Evolutionary conservation across 2,888 invertebrate genomes (phyloP).

Genomic region (Pecten maximus): DNA sequence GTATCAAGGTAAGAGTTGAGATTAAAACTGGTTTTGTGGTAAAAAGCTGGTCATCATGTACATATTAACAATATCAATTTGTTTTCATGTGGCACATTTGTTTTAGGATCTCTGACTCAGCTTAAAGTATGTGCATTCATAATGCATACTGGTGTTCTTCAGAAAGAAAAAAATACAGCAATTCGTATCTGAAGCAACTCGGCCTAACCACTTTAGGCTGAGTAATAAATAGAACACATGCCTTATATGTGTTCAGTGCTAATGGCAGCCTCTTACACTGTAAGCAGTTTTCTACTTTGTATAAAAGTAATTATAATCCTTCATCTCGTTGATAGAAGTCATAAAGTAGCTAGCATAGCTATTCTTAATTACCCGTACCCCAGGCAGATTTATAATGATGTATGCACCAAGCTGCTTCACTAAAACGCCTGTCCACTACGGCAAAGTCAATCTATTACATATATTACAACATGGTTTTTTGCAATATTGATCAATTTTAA

Average conservation of each 20-base stretch:
- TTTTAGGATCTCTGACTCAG: too few species aligned
- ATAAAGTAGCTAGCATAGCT: neutral
- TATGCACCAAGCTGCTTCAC: neutral
- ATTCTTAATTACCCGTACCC: neutral
- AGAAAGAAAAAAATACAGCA: too few species aligned
- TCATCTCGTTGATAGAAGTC: neutral
- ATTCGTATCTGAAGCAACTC: too few species aligned
- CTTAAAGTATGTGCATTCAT: too few species aligned
- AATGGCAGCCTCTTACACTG: neutral
- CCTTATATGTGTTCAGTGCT: neutral
- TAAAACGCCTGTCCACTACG: neutral
- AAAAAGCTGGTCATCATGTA: neutral
- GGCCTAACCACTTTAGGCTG: too few species aligned
- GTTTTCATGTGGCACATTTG: too few species aligned
- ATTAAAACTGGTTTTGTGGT: neutral
- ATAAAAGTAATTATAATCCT: neutral
- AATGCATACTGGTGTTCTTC: too few species aligned
- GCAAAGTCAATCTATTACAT: neutral
- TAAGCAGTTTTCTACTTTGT: neutral
- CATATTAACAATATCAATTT: neutral
- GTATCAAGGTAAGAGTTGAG: slow-evolving; percentile 88
- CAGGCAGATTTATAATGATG: neutral
- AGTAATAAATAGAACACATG: too few species aligned
- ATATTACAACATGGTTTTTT: neutral
- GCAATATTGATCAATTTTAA: neutral